phyloP scores from a whole-genome alignment of 2,888 invertebrate genomes.

The Polyploca ridens region DNA sequence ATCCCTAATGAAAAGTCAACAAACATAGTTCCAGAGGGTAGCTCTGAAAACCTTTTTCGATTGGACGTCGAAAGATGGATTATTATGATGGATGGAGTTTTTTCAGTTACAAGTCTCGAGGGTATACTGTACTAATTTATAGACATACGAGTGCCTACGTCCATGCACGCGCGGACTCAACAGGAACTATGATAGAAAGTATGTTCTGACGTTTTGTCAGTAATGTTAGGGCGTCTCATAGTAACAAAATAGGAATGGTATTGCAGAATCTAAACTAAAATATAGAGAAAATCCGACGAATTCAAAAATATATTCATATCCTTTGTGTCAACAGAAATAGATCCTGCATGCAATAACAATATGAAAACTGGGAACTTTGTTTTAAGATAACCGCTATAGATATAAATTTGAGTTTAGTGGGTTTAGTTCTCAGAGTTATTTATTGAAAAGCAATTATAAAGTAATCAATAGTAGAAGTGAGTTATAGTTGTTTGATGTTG shows the following conservation, averaged over 20 bases:
- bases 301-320: too few species aligned
- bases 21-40: constrained; percentile 38
- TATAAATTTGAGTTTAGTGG: constrained; percentile 1
- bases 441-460: constrained; percentile 9
- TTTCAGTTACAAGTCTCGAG: constrained; percentile 39
- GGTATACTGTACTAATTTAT: constrained; percentile 45
- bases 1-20: constrained; percentile 65
- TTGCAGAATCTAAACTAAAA: too few species aligned
- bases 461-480: constrained; percentile 2
- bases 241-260: too few species aligned
- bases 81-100: constrained; percentile 58
- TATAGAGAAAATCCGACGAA: too few species aligned
- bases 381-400: neutral
- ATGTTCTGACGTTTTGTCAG: neutral
- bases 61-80: constrained; percentile 57
- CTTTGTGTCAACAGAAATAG: too few species aligned
- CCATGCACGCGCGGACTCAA: constrained; percentile 19
- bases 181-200: neutral
- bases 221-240: too few species aligned
- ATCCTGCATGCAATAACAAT: too few species aligned
- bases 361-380: neutral
- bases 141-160: constrained; percentile 28
- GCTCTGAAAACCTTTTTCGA: constrained; percentile 38
- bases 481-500: constrained; percentile 11
- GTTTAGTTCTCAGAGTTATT: constrained; percentile 3